Evolutionary conservation across 1,140 invertebrate genomes (phyloP).

Genomic region (Phthorimaea operculella): DNA sequence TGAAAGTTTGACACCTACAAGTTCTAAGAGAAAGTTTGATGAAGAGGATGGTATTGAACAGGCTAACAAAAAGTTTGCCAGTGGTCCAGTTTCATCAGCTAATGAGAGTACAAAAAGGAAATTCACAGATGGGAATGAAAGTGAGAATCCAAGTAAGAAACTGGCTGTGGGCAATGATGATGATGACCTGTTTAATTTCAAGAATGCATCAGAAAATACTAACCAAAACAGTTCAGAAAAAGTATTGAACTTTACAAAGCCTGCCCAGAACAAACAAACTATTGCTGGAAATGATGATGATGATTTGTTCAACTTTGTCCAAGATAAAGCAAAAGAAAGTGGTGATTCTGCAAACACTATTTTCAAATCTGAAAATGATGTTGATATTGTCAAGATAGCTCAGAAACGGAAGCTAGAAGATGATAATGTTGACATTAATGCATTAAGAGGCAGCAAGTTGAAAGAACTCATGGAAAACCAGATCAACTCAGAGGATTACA

Average conservation of each 20-base stretch:
- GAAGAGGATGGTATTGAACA: conserved; percentile 22
- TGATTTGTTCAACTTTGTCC: conserved; percentile 52
- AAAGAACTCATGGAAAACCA: conserved; percentile 39
- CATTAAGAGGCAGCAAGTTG: conserved; percentile 41
- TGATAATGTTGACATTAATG: conserved; percentile 31
- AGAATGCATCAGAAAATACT: conserved; percentile 13
- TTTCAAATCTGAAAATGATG: conserved; percentile 8
- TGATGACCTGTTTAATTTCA: conserved; percentile 46
- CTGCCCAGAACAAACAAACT: conserved; percentile 40
- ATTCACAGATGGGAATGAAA: conserved; percentile 22
- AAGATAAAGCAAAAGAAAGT: conserved; percentile 14
- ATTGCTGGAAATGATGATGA: conserved; percentile 34
- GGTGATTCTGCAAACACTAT: conserved; percentile 14
- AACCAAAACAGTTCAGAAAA: conserved; percentile 25
- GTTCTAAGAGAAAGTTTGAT: conserved; percentile 42
- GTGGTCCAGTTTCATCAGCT: conserved; percentile 5
- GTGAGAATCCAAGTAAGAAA: conserved; percentile 38
- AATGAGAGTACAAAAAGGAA: conserved; percentile 35
- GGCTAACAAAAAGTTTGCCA: conserved; percentile 35
- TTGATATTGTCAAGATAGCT: neutral
- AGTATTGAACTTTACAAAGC: conserved; percentile 46
- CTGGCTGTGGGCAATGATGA: conserved; percentile 27
- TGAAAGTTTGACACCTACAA: conserved; percentile 38
- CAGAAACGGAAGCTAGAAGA: neutral
- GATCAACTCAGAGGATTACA: conserved; percentile 17